Evolutionary conservation across 2,113 vertebrate genomes (phyloP).

Genomic region (Manacus vitellinus): DNA sequence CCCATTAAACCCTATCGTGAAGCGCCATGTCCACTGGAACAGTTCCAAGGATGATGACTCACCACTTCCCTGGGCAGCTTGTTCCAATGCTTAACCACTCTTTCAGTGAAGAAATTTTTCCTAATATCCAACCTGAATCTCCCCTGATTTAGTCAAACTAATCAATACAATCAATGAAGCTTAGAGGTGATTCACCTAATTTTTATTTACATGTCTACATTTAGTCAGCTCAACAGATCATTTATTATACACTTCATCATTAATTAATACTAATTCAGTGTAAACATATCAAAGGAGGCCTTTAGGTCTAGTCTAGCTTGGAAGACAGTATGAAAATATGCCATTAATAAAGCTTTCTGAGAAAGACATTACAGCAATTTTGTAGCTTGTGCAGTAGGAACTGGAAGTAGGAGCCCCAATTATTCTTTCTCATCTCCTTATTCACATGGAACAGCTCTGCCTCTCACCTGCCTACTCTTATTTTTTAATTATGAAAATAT

Average conservation of each 20-base stretch:
- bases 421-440: slow-evolving; percentile 31
- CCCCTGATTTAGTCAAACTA: background rate
- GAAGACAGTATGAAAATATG: background rate
- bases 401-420: slow-evolving; percentile 23
- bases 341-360: background rate
- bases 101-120: background rate
- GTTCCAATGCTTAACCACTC: background rate
- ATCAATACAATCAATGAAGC: background rate
- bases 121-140: background rate
- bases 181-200: background rate
- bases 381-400: background rate
- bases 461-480: slow-evolving; percentile 39
- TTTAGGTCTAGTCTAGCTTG: background rate
- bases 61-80: background rate
- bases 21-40: background rate
- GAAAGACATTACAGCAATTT: background rate
- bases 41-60: background rate
- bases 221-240: background rate
- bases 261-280: background rate
- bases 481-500: slow-evolving; percentile 53
- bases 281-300: background rate
- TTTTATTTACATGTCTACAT: background rate
- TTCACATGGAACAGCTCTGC: slow-evolving; percentile 23
- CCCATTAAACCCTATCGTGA: fast-evolving
- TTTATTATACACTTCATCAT: background rate